A percentile compares a stretch with the other conserved stretches of the same genome.
Evolutionary conservation across 2,113 vertebrate genomes (phyloP).

Genomic region (Myodes glareolus): DNA sequence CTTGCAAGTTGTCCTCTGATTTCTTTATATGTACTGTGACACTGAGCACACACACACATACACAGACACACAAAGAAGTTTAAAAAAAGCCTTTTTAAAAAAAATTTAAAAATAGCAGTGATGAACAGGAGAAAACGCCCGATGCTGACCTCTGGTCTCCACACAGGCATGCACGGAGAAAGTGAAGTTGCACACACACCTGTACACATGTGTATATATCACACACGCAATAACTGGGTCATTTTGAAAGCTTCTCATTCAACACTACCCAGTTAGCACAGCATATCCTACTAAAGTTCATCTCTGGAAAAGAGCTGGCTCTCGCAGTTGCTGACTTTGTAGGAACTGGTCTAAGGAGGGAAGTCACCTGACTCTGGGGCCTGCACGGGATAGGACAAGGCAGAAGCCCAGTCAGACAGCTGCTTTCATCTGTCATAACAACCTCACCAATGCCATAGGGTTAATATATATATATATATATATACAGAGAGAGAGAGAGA

Average conservation of each 20-base stretch:
- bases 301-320: neutral
- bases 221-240: neutral
- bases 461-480: too few relatives aligned
- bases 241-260: neutral
- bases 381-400: fast-evolving
- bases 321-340: neutral
- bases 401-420: neutral
- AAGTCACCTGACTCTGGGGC: neutral
- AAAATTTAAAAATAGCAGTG: neutral
- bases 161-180: neutral
- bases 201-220: too few relatives aligned
- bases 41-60: neutral
- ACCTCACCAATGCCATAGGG: neutral
- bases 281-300: neutral
- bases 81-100: neutral
- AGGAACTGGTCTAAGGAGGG: neutral
- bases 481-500: too few relatives aligned
- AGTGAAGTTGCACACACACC: neutral
- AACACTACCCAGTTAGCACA: neutral
- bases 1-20: neutral
- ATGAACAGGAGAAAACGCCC: neutral
- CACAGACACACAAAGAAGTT: neutral
- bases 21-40: neutral
- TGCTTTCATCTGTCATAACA: fast-evolving
- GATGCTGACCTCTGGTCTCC: neutral